Evolutionary conservation across 2,797 vertebrate species (phyloP).

Genomic region (Onychomys leucogaster): DNA sequence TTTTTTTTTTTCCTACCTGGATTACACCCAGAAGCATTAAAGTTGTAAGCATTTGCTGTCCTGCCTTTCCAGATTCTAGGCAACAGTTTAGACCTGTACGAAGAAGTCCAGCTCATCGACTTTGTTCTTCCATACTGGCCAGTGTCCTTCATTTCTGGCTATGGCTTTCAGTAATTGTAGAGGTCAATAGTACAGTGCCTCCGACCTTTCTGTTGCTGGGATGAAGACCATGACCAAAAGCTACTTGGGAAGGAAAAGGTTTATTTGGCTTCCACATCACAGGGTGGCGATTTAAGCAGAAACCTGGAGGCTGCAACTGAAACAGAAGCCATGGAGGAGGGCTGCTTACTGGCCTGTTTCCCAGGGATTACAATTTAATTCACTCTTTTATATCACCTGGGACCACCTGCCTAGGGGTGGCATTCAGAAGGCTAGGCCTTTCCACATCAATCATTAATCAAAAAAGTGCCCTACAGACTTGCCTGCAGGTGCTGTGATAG

Average conservation of each 20-base stretch:
- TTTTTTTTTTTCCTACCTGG: not conserved
- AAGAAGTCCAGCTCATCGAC: not conserved
- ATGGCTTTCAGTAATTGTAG: not conserved
- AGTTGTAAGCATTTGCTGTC: not conserved
- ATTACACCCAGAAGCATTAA: not conserved
- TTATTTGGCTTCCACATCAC: not conserved
- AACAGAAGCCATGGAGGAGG: not conserved
- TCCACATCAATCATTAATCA: not conserved
- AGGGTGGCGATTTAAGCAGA: not conserved
- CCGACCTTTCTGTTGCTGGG: not conserved
- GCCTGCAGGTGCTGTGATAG: not conserved
- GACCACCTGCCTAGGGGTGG: not conserved
- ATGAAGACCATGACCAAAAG: not conserved
- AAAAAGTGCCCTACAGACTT: not conserved
- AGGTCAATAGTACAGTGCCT: not conserved
- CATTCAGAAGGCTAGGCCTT: too few species aligned
- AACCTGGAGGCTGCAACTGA: not conserved
- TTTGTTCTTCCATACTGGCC: not conserved
- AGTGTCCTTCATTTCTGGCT: not conserved
- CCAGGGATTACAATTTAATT: not conserved
- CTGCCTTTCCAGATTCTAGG: not conserved
- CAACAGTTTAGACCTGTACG: not conserved
- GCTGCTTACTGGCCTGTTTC: not conserved
- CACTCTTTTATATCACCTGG: not conserved
- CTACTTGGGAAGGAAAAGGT: not conserved